Evolutionary conservation across 1,140 invertebrate species (phyloP).

Genomic region (Anoplolepis gracilipes): DNA sequence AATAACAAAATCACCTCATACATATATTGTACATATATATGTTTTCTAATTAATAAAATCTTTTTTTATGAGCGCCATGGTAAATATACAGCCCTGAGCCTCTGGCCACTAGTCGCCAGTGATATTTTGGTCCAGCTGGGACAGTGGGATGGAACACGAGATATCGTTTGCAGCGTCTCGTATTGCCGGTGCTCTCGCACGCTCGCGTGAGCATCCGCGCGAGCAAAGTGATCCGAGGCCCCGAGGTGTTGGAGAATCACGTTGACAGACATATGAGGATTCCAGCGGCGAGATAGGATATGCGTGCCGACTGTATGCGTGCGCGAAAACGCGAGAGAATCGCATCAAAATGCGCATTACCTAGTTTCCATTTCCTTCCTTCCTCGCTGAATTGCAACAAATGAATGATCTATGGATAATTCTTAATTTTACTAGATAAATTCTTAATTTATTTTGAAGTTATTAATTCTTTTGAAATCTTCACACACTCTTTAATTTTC

Average conservation of each 20-base stretch:
- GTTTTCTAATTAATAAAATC: too few species aligned
- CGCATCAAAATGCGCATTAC: slow-evolving; percentile 10
- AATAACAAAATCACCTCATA: background rate
- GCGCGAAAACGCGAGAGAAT: slow-evolving; percentile 57
- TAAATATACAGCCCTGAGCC: slow-evolving; percentile 59
- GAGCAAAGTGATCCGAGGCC: slow-evolving; percentile 68
- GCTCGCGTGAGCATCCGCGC: background rate
- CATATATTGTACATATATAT: too few species aligned
- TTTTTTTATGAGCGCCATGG: background rate
- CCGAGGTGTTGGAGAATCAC: slow-evolving; percentile 77
- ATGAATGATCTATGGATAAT: too few species aligned
- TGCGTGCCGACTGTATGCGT: slow-evolving; percentile 70
- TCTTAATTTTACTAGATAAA: too few species aligned
- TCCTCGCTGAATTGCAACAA: background rate
- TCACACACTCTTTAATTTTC: too few species aligned
- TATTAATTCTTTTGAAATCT: too few species aligned
- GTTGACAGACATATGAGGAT: slow-evolving; percentile 85
- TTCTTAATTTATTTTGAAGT: too few species aligned
- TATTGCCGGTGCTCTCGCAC: slow-evolving; percentile 51
- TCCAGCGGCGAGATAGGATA: slow-evolving; percentile 84
- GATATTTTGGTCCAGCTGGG: slow-evolving; percentile 78
- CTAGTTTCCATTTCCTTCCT: background rate
- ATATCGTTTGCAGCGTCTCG: slow-evolving; percentile 58
- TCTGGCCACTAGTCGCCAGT: slow-evolving; percentile 64
- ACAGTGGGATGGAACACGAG: slow-evolving; percentile 68